A percentile compares a stretch with the other conserved stretches of the same genome.
Evolutionary conservation across 2,888 invertebrate genomes (phyloP).

Genomic region (Cephonodes hylas): DNA sequence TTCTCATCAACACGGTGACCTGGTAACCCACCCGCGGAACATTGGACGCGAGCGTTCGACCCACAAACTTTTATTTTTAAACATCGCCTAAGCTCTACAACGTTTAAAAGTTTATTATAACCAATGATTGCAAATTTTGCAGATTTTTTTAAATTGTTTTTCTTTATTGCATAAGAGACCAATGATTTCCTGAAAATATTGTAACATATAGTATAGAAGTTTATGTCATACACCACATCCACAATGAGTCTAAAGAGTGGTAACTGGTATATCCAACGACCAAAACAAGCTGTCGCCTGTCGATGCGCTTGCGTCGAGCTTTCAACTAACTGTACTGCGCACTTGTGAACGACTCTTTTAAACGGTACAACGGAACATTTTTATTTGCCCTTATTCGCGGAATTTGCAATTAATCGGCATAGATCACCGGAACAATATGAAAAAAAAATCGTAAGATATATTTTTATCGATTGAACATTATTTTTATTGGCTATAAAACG

Average conservation of each 20-base stretch:
- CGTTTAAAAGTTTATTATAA: too few species aligned
- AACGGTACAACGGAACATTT: slow-evolving; percentile 39
- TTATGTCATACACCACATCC: not conserved
- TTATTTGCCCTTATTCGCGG: slow-evolving; percentile 42
- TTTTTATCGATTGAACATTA: too few species aligned
- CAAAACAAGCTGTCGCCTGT: slow-evolving; percentile 10
- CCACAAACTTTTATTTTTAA: not conserved
- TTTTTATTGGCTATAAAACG: too few species aligned
- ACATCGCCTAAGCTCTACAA: too few species aligned
- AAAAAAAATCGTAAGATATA: too few species aligned
- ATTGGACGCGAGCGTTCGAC: not conserved
- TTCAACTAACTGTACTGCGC: slow-evolving; percentile 52
- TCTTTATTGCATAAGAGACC: not conserved
- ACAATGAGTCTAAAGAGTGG: not conserved
- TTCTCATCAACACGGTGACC: slow-evolving; percentile 28
- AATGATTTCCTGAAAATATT: not conserved
- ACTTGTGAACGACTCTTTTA: slow-evolving; percentile 39
- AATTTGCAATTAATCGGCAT: slow-evolving; percentile 12
- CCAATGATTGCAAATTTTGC: not conserved
- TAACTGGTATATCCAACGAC: not conserved
- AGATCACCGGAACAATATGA: not conserved
- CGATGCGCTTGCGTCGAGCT: slow-evolving; percentile 40
- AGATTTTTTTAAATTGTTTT: not conserved
- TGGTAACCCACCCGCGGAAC: slow-evolving; percentile 21
- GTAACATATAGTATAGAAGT: not conserved